Base-by-base conservation (phyloP, 1,140 invertebrate species). In the Batillaria attramentaria region DNA sequence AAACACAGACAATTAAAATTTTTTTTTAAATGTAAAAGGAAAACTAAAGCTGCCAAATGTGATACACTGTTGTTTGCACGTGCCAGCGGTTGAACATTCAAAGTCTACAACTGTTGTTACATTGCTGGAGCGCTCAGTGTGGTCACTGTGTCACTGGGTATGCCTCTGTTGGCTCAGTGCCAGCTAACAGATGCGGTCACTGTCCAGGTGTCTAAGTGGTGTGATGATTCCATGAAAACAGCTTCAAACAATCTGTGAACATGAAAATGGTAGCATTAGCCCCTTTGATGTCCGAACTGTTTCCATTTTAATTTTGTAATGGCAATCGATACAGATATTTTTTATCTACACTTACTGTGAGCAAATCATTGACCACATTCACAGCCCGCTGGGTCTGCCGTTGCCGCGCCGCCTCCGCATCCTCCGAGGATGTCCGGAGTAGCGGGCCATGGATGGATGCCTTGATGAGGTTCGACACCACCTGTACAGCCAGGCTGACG, bases 381-480 rank as follows among this genome's bases (percentile, higher is more conserved):
- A 79, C 42, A 10, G 43, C 33, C 39, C 46, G 60, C 28, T n/a
- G 54, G 1, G 73, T 69, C 20, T 54, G 24, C 39, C 24, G 20
- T 3, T 54, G 46, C 24, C 50, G 46, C 13, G 43, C 70, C 1
- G 4, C n/a, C 20, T 33, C 24, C 18, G 57, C 31, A 20, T 70
- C 41, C 28, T 31, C 31, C 4, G 50, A 42, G 6, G 35, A 24
- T 10, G 18, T 50, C 28, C n/a, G n/a, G n/a, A 77, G 39, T 41
- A 79, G 31, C 3, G 5, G 2, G 37, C 43, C 37, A 37, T 73
- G 72, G 20, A 28, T 66, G 66, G 72, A 60, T 18, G 62, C 76
- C 39, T 72, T 3, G 62, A 81, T 5, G 18, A 81, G 37, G 60
- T 81, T 81, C 37, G 80, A 81, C 20, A 72, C 80, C 2, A 50